A percentile compares a stretch with the other conserved stretches of the same genome.
Evolutionary conservation across 1,140 invertebrate species (phyloP).

Genomic region (Leptonema lineaticorne): DNA sequence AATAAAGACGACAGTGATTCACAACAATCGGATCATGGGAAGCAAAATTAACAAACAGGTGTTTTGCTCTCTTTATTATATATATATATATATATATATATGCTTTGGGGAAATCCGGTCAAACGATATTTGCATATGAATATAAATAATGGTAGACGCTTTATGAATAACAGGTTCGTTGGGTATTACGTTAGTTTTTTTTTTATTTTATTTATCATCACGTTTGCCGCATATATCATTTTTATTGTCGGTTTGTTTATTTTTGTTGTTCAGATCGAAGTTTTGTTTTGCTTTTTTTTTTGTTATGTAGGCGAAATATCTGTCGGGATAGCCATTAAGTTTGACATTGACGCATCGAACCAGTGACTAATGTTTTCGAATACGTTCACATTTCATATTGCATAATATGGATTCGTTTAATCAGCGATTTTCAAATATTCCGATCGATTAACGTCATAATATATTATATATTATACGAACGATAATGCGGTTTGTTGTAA

Average conservation of each 20-base stretch:
- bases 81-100: too few species aligned
- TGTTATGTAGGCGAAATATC: slow-evolving; percentile 2
- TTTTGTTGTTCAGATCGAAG: neutral
- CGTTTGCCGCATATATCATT: neutral
- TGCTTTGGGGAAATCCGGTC: slow-evolving; percentile 14
- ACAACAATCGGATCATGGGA: too few species aligned
- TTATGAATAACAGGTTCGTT: neutral
- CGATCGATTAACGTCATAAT: too few species aligned
- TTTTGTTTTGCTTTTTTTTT: neutral
- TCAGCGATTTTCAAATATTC: too few species aligned
- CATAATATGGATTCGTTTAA: too few species aligned
- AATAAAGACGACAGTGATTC: too few species aligned
- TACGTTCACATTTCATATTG: neutral
- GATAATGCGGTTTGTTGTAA: too few species aligned
- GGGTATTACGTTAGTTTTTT: too few species aligned
- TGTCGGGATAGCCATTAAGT: neutral
- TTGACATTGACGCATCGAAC: neutral
- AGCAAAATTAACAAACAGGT: too few species aligned
- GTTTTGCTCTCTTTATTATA: too few species aligned
- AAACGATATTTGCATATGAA: neutral
- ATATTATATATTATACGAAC: too few species aligned
- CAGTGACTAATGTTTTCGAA: neutral
- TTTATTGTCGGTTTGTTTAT: neutral
- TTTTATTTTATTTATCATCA: neutral
- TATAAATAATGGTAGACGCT: neutral